Evolutionary conservation across 2,797 vertebrate genomes (phyloP), one percentile per base, ranked within the genome.

Genomic region (Protonibea diacanthus): DNA sequence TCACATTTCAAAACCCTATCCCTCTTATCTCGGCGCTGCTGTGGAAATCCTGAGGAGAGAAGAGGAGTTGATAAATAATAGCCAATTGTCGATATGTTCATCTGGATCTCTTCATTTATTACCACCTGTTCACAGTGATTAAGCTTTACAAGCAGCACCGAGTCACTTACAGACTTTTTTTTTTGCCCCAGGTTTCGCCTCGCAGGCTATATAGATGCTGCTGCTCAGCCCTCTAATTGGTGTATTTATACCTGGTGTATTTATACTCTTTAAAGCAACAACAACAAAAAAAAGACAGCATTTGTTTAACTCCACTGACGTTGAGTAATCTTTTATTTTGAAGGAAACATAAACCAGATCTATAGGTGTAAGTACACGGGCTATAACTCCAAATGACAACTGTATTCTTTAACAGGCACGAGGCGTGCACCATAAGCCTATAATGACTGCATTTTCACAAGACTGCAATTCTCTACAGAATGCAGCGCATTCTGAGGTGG

Each of bases 401-500:
- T 61, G 51, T 15, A 57, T 70, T 57, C 38, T 63, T 76, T 44
- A 78, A 76, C 56, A 80, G 49, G 67, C 53, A 53, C 29, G 17
- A 44, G 44, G 42, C 9, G 10, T 55, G 51, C 71, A 45, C 63
- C 49, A 25, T 71, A 44, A 66, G 63, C 57, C 64, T 49, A 55
- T 76, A 74, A 81, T 77, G 74, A 77, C 80, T 67, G 61, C 69
- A 64, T 78, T 73, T 56, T 70, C 60, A 75, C 48, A 38, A 40
- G 62, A 70, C 62, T 45, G 25, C 74, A 75, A 60, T 66, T 81
- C 61, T 76, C 62, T 42, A 27, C 48, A 71, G 71, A 82, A 64
- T 64, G 33, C 20, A 52, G 52, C 60, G 56, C 40, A 66, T 23
- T 67, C 57, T 29, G 80, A 69, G 52, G 73, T 51, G 29, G n/a